Evolutionary conservation across 2,113 vertebrate species (phyloP).

Genomic region (Herpetotheres cachinnans): DNA sequence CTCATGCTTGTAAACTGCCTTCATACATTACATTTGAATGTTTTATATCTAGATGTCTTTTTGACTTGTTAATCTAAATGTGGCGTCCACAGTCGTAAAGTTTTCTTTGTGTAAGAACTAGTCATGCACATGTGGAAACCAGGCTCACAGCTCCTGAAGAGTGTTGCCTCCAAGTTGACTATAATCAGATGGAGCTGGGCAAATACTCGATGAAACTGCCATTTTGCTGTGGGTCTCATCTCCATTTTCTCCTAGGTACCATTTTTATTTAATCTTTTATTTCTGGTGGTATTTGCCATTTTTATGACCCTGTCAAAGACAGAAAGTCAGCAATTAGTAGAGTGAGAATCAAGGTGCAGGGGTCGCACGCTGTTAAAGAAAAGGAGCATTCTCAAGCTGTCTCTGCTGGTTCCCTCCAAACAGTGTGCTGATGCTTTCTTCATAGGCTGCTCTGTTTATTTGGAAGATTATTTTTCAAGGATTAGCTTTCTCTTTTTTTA

Average conservation of each 20-base stretch:
- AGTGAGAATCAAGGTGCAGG: not conserved
- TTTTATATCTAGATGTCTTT: not conserved
- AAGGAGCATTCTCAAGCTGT: not conserved
- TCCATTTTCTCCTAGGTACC: not conserved
- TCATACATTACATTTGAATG: not conserved
- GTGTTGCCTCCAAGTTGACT: not conserved
- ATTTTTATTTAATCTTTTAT: not conserved
- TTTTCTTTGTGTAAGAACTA: not conserved
- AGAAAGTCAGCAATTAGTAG: not conserved
- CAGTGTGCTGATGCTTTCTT: not conserved
- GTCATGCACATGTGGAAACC: not conserved
- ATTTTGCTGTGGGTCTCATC: not conserved
- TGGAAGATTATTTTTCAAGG: slow-evolving; percentile 3
- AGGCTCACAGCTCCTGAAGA: not conserved
- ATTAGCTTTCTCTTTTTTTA: not conserved
- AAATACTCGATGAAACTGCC: not conserved
- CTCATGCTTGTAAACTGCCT: not conserved
- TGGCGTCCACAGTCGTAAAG: not conserved
- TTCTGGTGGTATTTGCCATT: not conserved
- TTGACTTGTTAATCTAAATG: not conserved
- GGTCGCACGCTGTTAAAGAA: not conserved
- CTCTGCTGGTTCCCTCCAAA: not conserved
- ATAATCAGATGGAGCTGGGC: not conserved
- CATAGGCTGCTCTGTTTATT: not conserved
- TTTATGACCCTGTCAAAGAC: not conserved